phyloP scores from a whole-genome alignment of 2,797 vertebrate species.

The Valencia hispanica region DNA sequence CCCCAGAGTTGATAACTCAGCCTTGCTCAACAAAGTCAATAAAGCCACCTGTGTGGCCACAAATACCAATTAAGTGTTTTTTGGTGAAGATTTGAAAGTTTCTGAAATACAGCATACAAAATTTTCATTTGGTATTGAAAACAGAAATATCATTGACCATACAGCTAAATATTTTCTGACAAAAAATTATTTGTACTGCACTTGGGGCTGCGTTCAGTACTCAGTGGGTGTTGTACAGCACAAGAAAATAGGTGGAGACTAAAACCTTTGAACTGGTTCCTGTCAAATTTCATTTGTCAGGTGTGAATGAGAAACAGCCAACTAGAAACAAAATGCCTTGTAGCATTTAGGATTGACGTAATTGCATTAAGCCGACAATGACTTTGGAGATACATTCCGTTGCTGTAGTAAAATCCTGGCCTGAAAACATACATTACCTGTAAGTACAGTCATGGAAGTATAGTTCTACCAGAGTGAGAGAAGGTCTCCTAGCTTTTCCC shows the following conservation, averaged over 20 bases:
- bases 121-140: not conserved
- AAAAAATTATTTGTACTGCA: not conserved
- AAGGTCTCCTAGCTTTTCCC: too few species aligned
- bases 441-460: too few species aligned
- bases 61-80: not conserved
- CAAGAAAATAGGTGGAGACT: not conserved
- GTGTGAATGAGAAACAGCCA: too few species aligned
- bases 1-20: not conserved
- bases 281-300: not conserved
- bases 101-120: not conserved
- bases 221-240: not conserved
- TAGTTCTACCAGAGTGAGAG: too few species aligned
- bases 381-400: too few species aligned
- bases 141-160: not conserved
- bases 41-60: not conserved
- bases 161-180: not conserved
- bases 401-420: too few species aligned
- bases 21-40: not conserved
- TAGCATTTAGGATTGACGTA: too few species aligned
- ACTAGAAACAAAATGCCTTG: too few species aligned
- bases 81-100: not conserved
- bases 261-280: not conserved
- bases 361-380: too few species aligned
- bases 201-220: not conserved
- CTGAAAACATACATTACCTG: not conserved